phyloP scores from a whole-genome alignment of 2,888 invertebrate genomes.

The Sminthurinus aureus region DNA sequence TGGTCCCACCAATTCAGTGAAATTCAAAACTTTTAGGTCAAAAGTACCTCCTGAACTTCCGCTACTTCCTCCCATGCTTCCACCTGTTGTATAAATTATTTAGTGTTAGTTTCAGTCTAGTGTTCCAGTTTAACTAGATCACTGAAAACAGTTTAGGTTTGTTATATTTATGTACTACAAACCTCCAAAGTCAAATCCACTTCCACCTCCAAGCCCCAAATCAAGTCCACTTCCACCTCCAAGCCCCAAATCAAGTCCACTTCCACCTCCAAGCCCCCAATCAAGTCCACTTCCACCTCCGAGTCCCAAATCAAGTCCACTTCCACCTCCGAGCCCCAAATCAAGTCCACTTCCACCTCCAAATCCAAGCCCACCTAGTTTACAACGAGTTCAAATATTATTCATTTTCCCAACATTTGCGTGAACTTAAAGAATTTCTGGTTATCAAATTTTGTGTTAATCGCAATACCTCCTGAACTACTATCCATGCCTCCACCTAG shows the following conservation, averaged over 20 bases:
- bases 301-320: not conserved
- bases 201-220: not conserved
- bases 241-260: not conserved
- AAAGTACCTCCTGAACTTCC: too few species aligned
- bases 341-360: not conserved
- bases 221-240: not conserved
- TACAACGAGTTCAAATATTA: too few species aligned
- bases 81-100: too few species aligned
- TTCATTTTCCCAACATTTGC: too few species aligned
- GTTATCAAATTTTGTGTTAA: not conserved
- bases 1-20: too few species aligned
- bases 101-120: too few species aligned
- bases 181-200: too few species aligned
- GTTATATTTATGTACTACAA: too few species aligned
- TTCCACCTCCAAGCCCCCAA: not conserved
- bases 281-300: not conserved
- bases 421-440: too few species aligned
- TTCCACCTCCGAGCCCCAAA: not conserved
- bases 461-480: not conserved
- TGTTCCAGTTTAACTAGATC: too few species aligned
- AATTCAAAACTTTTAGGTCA: too few species aligned
- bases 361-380: not conserved
- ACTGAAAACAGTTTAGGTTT: too few species aligned
- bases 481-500: constrained; percentile 6
- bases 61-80: not conserved